phyloP scores from a whole-genome alignment of 2,113 vertebrate species.

The Raja brachyura region DNA sequence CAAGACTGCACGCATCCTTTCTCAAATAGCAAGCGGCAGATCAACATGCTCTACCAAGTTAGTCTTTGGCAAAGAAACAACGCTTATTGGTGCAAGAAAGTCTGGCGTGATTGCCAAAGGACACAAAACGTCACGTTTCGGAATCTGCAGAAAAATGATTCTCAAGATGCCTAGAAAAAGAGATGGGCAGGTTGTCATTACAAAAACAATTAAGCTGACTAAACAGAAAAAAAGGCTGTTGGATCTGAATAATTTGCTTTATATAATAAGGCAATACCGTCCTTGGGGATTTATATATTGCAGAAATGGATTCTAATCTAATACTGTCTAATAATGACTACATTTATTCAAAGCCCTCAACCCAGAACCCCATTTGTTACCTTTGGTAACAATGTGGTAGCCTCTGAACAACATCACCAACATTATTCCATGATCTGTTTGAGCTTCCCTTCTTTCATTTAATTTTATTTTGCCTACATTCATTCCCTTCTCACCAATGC shows the following conservation, averaged over 20 bases:
- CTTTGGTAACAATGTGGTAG: not conserved
- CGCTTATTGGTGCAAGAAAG: not conserved
- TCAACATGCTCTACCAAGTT: not conserved
- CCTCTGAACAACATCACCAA: not conserved
- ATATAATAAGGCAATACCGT: not conserved
- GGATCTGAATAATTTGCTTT: not conserved
- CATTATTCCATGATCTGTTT: slow-evolving; percentile 4
- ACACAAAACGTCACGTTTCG: not conserved
- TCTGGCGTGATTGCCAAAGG: not conserved
- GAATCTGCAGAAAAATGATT: not conserved
- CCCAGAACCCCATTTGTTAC: not conserved
- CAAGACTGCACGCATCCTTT: not conserved
- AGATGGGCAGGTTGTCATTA: not conserved
- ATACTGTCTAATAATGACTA: not conserved
- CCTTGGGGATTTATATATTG: not conserved
- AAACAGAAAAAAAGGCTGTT: not conserved
- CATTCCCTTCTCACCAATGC: not conserved
- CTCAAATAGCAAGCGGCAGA: not conserved
- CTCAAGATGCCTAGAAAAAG: not conserved
- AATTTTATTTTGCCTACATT: not conserved
- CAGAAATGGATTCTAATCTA: not conserved
- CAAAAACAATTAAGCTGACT: not conserved
- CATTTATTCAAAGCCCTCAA: not conserved
- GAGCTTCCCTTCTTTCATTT: not conserved
- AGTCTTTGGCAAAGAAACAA: not conserved